Evolutionary conservation across 2,113 vertebrate genomes (phyloP), one percentile per base, ranked within the genome.

Genomic region (Bombycilla garrulus): DNA sequence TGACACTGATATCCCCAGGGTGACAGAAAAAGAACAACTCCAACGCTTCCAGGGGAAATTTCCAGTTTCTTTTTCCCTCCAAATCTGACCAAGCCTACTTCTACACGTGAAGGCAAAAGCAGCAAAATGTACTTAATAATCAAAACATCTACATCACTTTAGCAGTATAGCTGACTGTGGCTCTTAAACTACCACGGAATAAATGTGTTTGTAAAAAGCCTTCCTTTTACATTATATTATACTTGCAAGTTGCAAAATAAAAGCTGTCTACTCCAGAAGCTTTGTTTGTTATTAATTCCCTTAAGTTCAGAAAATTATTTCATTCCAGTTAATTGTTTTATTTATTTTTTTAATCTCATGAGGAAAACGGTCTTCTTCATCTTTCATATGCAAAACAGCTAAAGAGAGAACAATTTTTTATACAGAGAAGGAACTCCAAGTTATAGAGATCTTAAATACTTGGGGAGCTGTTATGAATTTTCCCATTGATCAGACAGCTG

Each of bases 271-370:
- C 50, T 90, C 78, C 58, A 91, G 58, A 71, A 95, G 81, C 71
- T 85, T 96, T 92, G 84, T 90, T 95, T 95, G 78, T 90, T 94
- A 93, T 88, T 88, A 92, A 95, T 91, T 95, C 96, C 90, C 89
- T 70, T 53, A 96, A 79, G 86, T 91, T 92, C 40, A 62, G 71
- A 77, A 79, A 90, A 94, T 77, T 51, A 80, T 91, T 93, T 87
- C 70, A 50, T 91, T 91, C 56, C 88, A 90, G 93, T 90, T 81
- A 92, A 81, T 92, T 90, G 60, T 72, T 90, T 95, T 88, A 83
- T 93, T 96, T 93, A 54, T 78, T 93, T 78, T 77, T 91, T 92
- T 80, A 87, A 76, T 91, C 91, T 95, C 91, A 35, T 29, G 84
- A 95, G 91, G 84, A 91, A 94, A 92, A 90, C 45, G 9, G 33